These are phyloP conservation scores for Xestoiulus laeticollis DNA, from an alignment of 2,888 invertebrate genomes.

Conservation along the genomic window DNA sequence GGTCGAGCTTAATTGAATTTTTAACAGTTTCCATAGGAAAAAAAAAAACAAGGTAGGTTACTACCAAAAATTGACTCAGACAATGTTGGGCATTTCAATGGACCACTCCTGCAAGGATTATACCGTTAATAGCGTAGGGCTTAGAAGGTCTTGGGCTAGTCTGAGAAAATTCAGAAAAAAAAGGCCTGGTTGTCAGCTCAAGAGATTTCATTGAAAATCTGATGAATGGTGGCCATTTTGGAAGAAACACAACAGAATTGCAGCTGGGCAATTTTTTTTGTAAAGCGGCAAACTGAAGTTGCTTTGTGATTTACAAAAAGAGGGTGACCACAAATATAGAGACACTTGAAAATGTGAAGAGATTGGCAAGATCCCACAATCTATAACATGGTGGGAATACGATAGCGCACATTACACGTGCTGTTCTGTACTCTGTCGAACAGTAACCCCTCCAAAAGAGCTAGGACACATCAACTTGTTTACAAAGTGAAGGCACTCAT, in stretches of 20 bases:
- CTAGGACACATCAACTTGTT: neutral
- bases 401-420: neutral
- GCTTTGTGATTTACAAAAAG: neutral
- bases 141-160: neutral
- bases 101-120: neutral
- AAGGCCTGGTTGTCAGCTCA: neutral
- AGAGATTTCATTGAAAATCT: neutral
- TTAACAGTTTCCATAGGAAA: neutral
- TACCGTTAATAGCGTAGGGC: neutral
- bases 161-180: neutral
- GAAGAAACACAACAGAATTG: neutral
- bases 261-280: conserved; percentile 23
- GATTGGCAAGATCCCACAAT: neutral
- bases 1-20: conserved; percentile 6
- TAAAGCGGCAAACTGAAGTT: neutral
- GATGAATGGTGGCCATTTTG: neutral
- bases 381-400: neutral
- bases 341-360: neutral
- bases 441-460: neutral
- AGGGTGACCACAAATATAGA: neutral
- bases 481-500: neutral
- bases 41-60: neutral
- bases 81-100: neutral
- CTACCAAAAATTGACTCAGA: neutral
- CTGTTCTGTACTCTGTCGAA: neutral